Evolutionary conservation across 2,888 invertebrate genomes (phyloP).

Genomic region (Ormyrus pomaceus): DNA sequence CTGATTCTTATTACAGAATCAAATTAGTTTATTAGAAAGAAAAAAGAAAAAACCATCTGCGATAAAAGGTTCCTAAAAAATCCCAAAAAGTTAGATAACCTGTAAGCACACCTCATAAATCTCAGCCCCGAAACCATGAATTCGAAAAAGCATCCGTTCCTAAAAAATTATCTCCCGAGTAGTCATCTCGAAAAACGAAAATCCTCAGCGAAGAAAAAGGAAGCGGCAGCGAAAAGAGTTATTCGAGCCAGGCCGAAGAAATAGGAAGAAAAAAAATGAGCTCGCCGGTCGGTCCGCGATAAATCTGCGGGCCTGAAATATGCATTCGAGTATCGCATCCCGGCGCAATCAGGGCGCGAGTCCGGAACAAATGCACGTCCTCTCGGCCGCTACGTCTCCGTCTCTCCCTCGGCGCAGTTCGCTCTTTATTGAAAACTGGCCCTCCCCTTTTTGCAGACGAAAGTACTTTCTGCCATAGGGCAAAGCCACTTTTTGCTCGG

Average conservation of each 20-base stretch:
- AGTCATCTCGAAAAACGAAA: not conserved
- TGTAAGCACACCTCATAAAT: too few relatives aligned
- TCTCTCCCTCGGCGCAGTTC: not conserved
- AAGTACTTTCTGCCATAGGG: not conserved
- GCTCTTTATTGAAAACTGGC: slow-evolving; percentile 41
- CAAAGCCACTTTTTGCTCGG: slow-evolving; percentile 35
- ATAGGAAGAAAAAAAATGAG: slow-evolving; percentile 42
- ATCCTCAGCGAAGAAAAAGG: slow-evolving; percentile 29
- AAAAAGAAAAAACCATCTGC: not conserved
- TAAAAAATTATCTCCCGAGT: not conserved
- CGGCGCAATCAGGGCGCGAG: slow-evolving; percentile 69
- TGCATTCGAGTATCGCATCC: slow-evolving; percentile 64
- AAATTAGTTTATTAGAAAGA: too few relatives aligned
- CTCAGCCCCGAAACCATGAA: too few relatives aligned
- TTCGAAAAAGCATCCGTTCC: too few relatives aligned
- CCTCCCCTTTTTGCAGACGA: not conserved
- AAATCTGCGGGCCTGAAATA: slow-evolving; percentile 71
- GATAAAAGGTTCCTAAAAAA: too few relatives aligned
- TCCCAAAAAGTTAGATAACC: too few relatives aligned
- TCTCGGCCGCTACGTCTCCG: slow-evolving; percentile 44
- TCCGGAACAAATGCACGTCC: slow-evolving; percentile 69
- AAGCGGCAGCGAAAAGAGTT: not conserved
- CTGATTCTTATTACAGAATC: too few relatives aligned
- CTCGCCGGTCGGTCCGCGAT: slow-evolving; percentile 61
- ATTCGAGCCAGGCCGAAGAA: too few relatives aligned